phyloP scores from a whole-genome alignment of 2,113 vertebrate species.

The Zapus hudsonius region DNA sequence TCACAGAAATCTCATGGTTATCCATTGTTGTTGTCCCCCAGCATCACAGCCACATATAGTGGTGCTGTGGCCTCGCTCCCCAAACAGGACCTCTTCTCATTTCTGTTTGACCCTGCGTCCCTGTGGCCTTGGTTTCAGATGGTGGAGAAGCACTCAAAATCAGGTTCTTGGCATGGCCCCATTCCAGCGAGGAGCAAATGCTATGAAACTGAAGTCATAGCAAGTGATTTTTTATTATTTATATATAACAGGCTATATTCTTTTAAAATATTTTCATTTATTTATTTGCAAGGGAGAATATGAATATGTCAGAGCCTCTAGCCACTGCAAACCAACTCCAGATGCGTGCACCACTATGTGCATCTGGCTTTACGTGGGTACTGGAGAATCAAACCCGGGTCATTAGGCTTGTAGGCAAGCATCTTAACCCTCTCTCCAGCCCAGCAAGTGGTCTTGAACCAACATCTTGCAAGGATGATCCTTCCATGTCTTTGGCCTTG shows the following conservation, averaged over 20 bases:
- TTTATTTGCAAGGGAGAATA: no score
- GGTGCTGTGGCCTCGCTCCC: not conserved
- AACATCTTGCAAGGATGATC: not conserved
- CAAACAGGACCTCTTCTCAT: not conserved
- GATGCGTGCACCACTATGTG: no score
- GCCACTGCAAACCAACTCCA: no score
- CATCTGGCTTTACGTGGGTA: no score
- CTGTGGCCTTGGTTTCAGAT: not conserved
- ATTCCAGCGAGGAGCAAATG: not conserved
- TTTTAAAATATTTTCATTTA: no score
- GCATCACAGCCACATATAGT: not conserved
- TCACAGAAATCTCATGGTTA: not conserved
- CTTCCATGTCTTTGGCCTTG: not conserved
- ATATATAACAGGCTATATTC: no score
- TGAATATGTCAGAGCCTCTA: no score
- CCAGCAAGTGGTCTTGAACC: not conserved
- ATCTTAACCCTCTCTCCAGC: no score
- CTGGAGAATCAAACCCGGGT: no score
- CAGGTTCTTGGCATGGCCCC: not conserved
- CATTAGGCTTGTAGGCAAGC: no score
- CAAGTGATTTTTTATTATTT: no score
- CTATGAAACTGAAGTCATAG: not conserved
- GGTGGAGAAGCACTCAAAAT: not conserved
- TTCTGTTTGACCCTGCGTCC: not conserved
- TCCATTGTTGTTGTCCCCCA: no score